Conservation (phyloP, 1,140 invertebrate species). For the Lordiphosa collinella region DNA sequence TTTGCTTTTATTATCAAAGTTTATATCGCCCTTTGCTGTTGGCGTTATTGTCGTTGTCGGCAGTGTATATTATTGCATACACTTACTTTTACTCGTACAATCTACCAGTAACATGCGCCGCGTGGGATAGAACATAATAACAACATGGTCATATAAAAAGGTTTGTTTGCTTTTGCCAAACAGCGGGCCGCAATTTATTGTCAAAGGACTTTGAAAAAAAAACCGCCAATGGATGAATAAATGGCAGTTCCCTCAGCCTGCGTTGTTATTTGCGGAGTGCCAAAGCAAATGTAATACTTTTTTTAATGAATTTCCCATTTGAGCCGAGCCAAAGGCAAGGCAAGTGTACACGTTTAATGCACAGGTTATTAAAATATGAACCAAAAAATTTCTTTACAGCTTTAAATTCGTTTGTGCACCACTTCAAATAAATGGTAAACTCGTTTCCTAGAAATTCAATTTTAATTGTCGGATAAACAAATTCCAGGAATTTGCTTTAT, state of each 20-base stretch:
- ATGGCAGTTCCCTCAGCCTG: not conserved
- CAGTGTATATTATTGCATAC: constrained; percentile 60
- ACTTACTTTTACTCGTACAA: constrained; percentile 53
- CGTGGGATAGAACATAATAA: constrained; percentile 57
- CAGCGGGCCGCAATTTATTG: constrained; percentile 44
- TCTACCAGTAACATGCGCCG: constrained; percentile 16
- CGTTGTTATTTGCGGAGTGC: too few relatives aligned
- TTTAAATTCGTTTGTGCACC: too few relatives aligned
- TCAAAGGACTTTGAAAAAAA: constrained; percentile 8
- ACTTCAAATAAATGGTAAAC: too few relatives aligned
- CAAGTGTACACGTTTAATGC: too few relatives aligned
- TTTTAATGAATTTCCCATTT: too few relatives aligned
- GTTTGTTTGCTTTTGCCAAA: constrained; percentile 43
- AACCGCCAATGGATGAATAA: not conserved
- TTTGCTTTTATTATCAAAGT: constrained; percentile 56
- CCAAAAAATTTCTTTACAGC: too few relatives aligned
- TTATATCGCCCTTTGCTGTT: constrained; percentile 34
- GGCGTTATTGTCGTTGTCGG: constrained; percentile 15
- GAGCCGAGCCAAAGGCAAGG: too few relatives aligned
- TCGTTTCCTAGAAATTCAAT: too few relatives aligned
- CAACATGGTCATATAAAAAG: constrained; percentile 51
- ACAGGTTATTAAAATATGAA: too few relatives aligned
- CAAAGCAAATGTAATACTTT: too few relatives aligned
- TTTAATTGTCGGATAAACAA: too few relatives aligned
- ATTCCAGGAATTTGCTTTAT: too few relatives aligned